Percentiles rank a stretch among this genome's conserved stretches.
These are phyloP conservation scores for Taenioides sp. DNA, from an alignment of 2,797 vertebrate genomes.

Conservation along the genomic window DNA sequence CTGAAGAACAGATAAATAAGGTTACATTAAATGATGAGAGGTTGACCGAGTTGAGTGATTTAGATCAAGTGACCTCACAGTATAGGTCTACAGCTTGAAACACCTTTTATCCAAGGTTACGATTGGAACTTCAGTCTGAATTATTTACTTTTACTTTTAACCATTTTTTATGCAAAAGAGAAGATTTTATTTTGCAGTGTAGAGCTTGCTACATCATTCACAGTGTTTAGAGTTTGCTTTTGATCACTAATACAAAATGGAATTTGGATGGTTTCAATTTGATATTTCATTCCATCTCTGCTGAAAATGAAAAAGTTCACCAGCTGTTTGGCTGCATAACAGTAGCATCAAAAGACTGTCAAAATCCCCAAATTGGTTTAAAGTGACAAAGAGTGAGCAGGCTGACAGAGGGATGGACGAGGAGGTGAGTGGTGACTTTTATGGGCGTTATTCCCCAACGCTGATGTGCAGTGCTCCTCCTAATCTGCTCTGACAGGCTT, in stretches of 20 bases:
- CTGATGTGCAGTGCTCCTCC: slow-evolving; percentile 54
- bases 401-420: slow-evolving; percentile 55
- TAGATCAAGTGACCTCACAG: not conserved
- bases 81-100: not conserved
- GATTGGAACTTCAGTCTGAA: not conserved
- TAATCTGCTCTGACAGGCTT: slow-evolving; percentile 79
- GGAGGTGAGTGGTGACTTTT: slow-evolving; percentile 63
- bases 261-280: slow-evolving; percentile 26
- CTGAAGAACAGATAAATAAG: not conserved
- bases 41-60: not conserved
- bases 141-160: not conserved
- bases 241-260: slow-evolving; percentile 44
- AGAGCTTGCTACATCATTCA: not conserved
- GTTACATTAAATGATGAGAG: not conserved
- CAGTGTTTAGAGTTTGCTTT: slow-evolving; percentile 28
- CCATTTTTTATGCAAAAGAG: not conserved
- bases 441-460: slow-evolving; percentile 47
- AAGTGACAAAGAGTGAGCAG: slow-evolving; percentile 60
- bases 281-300: slow-evolving; percentile 39
- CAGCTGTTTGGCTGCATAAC: slow-evolving; percentile 46
- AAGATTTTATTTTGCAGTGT: slow-evolving; percentile 15
- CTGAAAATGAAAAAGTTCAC: slow-evolving; percentile 34
- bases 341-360: slow-evolving; percentile 48
- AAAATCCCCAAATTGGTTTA: slow-evolving; percentile 64
- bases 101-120: not conserved